Evolutionary conservation across 2,113 vertebrate genomes (phyloP).

Genomic region (Rhabdornis inornatus): DNA sequence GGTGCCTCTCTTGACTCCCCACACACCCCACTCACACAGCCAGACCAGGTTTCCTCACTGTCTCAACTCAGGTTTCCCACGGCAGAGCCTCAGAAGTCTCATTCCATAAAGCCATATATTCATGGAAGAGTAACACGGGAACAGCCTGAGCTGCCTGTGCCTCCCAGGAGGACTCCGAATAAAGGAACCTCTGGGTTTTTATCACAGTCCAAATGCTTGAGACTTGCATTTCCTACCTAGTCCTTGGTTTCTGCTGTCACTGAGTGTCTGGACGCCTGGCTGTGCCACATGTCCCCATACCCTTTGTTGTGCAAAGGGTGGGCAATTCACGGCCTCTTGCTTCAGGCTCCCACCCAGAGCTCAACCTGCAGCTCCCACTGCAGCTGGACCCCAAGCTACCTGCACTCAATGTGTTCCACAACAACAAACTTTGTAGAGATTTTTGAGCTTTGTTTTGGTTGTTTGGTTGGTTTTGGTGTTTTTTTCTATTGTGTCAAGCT

Average conservation of each 20-base stretch:
- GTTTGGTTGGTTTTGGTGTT: background rate
- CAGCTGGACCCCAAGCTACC: background rate
- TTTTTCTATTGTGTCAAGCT: background rate
- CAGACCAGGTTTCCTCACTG: background rate
- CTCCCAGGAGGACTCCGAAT: rapidly evolving
- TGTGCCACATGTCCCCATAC: rapidly evolving
- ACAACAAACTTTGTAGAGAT: background rate
- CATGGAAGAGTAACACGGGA: rapidly evolving
- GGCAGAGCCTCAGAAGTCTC: background rate
- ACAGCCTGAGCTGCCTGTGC: rapidly evolving
- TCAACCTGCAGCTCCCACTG: background rate
- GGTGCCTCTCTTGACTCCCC: background rate
- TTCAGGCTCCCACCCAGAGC: background rate
- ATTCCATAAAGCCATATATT: background rate
- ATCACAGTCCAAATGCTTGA: rapidly evolving
- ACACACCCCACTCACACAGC: background rate
- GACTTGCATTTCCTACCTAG: background rate
- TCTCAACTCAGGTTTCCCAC: rapidly evolving
- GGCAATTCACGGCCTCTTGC: background rate
- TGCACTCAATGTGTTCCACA: background rate
- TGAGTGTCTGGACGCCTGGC: too few relatives aligned
- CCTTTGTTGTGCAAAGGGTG: background rate
- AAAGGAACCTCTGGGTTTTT: background rate
- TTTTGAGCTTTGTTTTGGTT: background rate
- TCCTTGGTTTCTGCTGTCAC: rapidly evolving